Conservation (phyloP, 2,797 vertebrate genomes). For the Megalops cyprinoides region DNA sequence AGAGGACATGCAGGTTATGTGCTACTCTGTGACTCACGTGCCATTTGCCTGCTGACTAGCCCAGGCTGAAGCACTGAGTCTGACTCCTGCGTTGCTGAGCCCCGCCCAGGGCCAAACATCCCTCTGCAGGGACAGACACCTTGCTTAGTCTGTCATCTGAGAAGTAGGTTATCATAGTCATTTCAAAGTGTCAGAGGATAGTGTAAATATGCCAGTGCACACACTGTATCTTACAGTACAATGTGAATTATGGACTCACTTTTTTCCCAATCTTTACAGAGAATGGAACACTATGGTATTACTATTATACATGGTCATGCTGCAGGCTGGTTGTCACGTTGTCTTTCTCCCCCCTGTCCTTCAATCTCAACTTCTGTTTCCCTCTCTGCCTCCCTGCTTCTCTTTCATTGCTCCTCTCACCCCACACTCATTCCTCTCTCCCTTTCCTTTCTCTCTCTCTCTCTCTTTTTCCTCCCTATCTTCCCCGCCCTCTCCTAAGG, state of each 20-base stretch:
- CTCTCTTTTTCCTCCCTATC: not conserved
- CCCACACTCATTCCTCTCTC: not conserved
- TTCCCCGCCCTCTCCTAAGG: not conserved
- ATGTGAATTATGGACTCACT: not conserved
- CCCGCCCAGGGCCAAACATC: not conserved
- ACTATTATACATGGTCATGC: not conserved
- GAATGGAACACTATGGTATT: constrained; percentile 10
- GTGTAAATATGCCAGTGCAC: not conserved
- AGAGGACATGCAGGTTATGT: not conserved
- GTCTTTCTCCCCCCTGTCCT: too few relatives aligned
- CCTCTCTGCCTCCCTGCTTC: not conserved
- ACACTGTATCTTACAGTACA: not conserved
- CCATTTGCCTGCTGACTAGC: not conserved
- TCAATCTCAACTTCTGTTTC: too few relatives aligned
- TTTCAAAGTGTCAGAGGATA: constrained; percentile 15
- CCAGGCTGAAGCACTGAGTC: constrained; percentile 2
- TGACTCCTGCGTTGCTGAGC: not conserved
- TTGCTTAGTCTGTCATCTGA: not conserved
- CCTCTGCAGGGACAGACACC: not conserved
- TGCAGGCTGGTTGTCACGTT: not conserved
- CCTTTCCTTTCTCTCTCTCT: not conserved
- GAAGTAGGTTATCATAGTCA: not conserved
- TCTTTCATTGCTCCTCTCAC: not conserved
- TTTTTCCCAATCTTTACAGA: constrained; percentile 1
- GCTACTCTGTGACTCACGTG: not conserved